phyloP scores from a whole-genome alignment of 2,797 vertebrate species.

The Sandelia bainsii region DNA sequence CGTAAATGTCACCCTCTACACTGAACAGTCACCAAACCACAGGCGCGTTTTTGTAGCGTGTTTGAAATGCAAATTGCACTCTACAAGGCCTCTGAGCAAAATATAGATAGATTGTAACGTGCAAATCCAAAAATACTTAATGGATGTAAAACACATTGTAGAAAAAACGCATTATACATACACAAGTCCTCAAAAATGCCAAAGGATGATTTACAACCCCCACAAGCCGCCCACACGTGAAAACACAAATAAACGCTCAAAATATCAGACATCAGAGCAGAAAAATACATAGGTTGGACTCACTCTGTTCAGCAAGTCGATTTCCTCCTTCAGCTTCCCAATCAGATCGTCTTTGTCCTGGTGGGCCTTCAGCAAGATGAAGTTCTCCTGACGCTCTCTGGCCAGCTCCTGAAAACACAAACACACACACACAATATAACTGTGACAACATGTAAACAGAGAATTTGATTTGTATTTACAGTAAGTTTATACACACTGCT shows the following conservation, averaged over 20 bases:
- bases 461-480: neutral
- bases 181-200: slow-evolving; percentile 50
- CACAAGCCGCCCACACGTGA: slow-evolving; percentile 28
- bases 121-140: slow-evolving; percentile 18
- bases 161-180: neutral
- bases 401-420: slow-evolving; percentile 88
- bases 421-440: neutral
- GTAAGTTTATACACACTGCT: neutral
- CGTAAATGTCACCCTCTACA: slow-evolving; percentile 12
- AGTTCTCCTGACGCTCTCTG: slow-evolving; percentile 91
- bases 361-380: slow-evolving; percentile 86
- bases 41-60: neutral
- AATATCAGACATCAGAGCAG: slow-evolving; percentile 38
- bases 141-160: slow-evolving; percentile 2
- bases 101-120: neutral
- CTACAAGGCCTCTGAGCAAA: neutral
- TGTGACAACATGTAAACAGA: no score
- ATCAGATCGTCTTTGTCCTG: slow-evolving; percentile 97
- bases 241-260: slow-evolving; percentile 40
- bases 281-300: slow-evolving; percentile 66
- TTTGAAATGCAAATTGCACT: slow-evolving; percentile 6
- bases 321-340: slow-evolving; percentile 95
- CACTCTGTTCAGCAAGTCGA: slow-evolving; percentile 97
- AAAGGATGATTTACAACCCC: slow-evolving; percentile 51
- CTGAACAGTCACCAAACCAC: slow-evolving; percentile 3